Base-by-base conservation (phyloP, 2,797 vertebrate species). In the Linurgus olivaceus region DNA sequence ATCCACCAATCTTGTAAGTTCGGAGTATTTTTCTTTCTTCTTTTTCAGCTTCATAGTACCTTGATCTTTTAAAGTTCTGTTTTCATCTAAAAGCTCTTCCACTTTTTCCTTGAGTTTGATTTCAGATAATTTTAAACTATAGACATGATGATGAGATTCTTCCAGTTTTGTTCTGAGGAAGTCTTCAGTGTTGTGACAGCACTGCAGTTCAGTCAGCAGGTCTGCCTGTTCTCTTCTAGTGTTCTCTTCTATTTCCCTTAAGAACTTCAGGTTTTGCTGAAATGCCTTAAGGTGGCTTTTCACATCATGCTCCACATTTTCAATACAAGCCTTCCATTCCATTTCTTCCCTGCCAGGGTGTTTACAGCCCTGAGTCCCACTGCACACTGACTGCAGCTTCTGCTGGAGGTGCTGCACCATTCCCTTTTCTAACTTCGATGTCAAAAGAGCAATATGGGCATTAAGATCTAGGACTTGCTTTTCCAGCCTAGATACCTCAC, bases 401-500 rank as follows among this genome's bases (percentile, higher is more conserved):
- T 87, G 33, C 29, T 52, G 28, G 16, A 88, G 67, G 63, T 80
- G 51, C 25, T 70, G 79, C 4, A 17, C 45, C 24, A 40, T 79
- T 15, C 48, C 61, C 7, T 77, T 20, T 28, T 97, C 96, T 66
- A 95, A 95, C 67, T 98, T 48, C 0, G 96, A 94, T 68, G 95
- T 93, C 79, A 96, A 91, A 72, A 96, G 59, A 51, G 97, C 97
- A 3, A 97, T 93, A 9, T 97, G 96, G 17, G 97, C 96, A 7
- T 96, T 97, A 70, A 98, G 96, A 73, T 98, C 98, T 33, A 98
- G 76, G 14, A 98, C 95, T 81, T 98, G 98, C 58, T 97, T 97
- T 94, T 99, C 98, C 94, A 99, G 95, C 54, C 93, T 88, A 88
- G 96, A 98, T 80, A 98, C 96, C 35, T 98, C 97, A 55, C 45